These are phyloP conservation scores for Stomatorhinus walkeri DNA, from an alignment of 2,797 vertebrate species.

Conservation along the genomic window DNA sequence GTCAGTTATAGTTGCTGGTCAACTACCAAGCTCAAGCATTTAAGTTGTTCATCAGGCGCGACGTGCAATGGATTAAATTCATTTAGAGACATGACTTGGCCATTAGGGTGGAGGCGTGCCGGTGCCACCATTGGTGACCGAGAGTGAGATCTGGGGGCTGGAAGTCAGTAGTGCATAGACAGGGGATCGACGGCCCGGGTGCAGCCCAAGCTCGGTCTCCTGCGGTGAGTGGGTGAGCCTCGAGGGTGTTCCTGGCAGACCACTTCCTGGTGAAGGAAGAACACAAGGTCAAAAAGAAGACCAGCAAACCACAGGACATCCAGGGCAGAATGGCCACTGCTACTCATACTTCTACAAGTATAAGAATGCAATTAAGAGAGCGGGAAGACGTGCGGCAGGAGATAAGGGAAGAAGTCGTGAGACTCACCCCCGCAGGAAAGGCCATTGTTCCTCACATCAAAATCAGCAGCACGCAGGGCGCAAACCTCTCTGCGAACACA, in stretches of 20 bases:
- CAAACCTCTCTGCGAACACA: conserved; percentile 54
- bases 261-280: background rate
- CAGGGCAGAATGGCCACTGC: background rate
- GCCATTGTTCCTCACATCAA: conserved; percentile 34
- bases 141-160: conserved; percentile 32
- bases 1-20: conserved; percentile 40
- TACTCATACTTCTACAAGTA: background rate
- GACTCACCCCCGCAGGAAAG: conserved; percentile 57
- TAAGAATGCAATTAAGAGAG: background rate
- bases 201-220: conserved; percentile 23
- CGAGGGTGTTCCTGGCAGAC: conserved; percentile 17
- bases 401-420: background rate
- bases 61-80: background rate
- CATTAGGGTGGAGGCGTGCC: background rate
- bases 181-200: conserved; percentile 55
- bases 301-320: background rate
- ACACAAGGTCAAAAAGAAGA: background rate
- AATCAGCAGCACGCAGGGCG: conserved; percentile 36
- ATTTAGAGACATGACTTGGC: background rate
- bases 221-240: conserved; percentile 36
- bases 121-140: background rate
- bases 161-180: conserved; percentile 69
- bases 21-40: conserved; percentile 37
- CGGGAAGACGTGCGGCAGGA: background rate
- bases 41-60: background rate